Evolutionary conservation across 2,797 vertebrate species (phyloP).

Genomic region (Leptatherina wallacei): DNA sequence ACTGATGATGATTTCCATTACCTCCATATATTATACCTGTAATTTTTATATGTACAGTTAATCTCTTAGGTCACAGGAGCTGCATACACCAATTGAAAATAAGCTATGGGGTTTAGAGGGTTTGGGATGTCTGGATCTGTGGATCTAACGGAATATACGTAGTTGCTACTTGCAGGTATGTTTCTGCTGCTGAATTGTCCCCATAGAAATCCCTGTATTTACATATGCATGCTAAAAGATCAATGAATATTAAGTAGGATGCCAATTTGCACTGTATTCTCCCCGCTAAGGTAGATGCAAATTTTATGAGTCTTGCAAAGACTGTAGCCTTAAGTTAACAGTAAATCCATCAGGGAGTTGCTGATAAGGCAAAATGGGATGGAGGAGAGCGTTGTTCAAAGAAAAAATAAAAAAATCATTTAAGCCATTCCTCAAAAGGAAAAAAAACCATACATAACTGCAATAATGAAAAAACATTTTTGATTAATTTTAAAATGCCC

Average conservation of each 20-base stretch:
- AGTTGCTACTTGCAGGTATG: constrained; percentile 70
- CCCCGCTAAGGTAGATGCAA: constrained; percentile 9
- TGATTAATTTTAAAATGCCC: constrained; percentile 12
- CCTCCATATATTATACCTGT: neutral
- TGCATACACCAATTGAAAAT: constrained; percentile 60
- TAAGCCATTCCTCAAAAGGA: constrained; percentile 44
- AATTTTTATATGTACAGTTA: constrained; percentile 38
- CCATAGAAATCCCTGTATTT: constrained; percentile 44
- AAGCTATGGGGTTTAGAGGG: constrained; percentile 49
- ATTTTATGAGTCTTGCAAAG: constrained; percentile 17
- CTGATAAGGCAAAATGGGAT: neutral
- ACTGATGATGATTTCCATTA: neutral
- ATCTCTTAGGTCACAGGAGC: constrained; percentile 38
- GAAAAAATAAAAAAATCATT: constrained; percentile 12
- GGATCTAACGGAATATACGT: constrained; percentile 23
- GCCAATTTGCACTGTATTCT: constrained; percentile 28
- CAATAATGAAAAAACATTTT: constrained; percentile 35
- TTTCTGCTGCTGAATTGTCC: constrained; percentile 53
- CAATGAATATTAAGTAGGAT: constrained; percentile 53
- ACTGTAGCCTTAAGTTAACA: constrained; percentile 3
- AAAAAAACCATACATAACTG: constrained; percentile 14
- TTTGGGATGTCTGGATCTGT: constrained; percentile 13
- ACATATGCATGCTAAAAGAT: constrained; percentile 71
- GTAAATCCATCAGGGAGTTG: constrained; percentile 2
- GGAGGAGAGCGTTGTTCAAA: constrained; percentile 19